Evolutionary conservation across 2,888 invertebrate genomes (phyloP), one percentile per base, ranked within the genome.

Genomic region (Lordiphosa andalusiaca): DNA sequence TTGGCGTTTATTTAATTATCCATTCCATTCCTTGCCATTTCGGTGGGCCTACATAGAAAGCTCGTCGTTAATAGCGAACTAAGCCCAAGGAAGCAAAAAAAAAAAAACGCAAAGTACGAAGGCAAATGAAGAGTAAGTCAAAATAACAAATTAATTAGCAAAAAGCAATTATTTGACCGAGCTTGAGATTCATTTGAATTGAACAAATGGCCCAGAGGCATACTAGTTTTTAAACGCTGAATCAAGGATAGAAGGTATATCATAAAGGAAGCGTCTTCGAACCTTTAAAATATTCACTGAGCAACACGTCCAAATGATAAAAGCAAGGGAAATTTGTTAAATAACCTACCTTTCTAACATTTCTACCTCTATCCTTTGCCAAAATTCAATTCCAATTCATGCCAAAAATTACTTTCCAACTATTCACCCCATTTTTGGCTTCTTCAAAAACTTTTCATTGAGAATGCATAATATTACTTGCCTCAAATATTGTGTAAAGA

Each of bases 101-200:
- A 59, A 62, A 57, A 61, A 69, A 68, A 63, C 57, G 51, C 55
- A 56, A 38, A 53, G 39, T 53, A 50, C 42, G n/a, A 44, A 39
- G 60, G 53, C 63, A 44, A 54, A 61, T 64, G 64, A 71, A 61
- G 62, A 65, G 66, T 63, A 71, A 77, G 67, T 78, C 80, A 71
- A 84, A 83, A 88, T 84, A 88, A 86, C 86, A 86, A 88, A 88
- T 88, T 88, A 88, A 88, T 88, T 88, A 86, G 86, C 82, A 85
- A 82, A 86, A 87, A 83, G 86, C 86, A 87, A 87, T 87, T 88
- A 88, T 81, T 83, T 71, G 74, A 56, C 56, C 61, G 66, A 59
- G 63, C 62, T 72, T 75, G 62, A 30, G 53, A 55, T 48, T 42
- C 54, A 70, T 61, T 68, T 47, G 53, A 51, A 63, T 59, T 62